A percentile compares a stretch with the other conserved stretches of the same genome.
Evolutionary conservation across 2,113 vertebrate genomes (phyloP).

Genomic region (Centropus unirufus): DNA sequence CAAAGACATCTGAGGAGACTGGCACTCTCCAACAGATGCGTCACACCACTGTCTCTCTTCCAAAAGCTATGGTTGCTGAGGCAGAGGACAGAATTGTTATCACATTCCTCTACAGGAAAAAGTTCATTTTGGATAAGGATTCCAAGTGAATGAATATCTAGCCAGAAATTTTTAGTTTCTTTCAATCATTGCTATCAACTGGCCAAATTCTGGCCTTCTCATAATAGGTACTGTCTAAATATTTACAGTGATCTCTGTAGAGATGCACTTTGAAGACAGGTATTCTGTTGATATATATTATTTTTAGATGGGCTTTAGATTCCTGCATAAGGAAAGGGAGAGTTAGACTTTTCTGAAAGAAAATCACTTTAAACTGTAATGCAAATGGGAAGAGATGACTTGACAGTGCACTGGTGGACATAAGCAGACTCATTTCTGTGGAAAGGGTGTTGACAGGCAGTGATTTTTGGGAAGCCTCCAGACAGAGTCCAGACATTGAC

Average conservation of each 20-base stretch:
- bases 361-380: not conserved
- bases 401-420: constrained; percentile 9
- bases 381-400: not conserved
- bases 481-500: constrained; percentile 38
- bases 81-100: not conserved
- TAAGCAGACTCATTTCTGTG: constrained; percentile 33
- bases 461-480: constrained; percentile 67
- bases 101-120: not conserved
- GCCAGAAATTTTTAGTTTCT: not conserved
- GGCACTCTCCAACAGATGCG: not conserved
- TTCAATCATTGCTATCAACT: not conserved
- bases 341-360: not conserved
- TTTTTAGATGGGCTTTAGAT: not conserved
- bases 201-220: not conserved
- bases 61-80: not conserved
- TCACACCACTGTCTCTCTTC: not conserved
- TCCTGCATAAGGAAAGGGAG: not conserved
- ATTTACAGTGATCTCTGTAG: not conserved
- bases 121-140: not conserved
- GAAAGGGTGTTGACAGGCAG: constrained; percentile 55
- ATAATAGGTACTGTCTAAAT: not conserved
- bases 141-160: not conserved
- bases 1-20: not conserved
- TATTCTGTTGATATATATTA: not conserved
- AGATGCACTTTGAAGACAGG: not conserved